Evolutionary conservation across 1,140 invertebrate species (phyloP).

Genomic region (Oncopodura yosiiana): DNA sequence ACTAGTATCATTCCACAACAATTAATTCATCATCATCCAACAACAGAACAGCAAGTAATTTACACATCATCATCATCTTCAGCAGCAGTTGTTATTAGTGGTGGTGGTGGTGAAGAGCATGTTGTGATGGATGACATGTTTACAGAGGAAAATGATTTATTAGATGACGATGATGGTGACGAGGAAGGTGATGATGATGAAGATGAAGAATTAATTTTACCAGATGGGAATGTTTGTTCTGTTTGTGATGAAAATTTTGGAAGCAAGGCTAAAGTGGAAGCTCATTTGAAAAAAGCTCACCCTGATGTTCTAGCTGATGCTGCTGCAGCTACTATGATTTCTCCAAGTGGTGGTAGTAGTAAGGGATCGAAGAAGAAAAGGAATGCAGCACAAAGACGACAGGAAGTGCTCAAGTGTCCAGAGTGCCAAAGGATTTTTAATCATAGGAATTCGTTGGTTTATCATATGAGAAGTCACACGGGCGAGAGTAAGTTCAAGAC

Average conservation of each 20-base stretch:
- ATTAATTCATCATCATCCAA: too few relatives aligned
- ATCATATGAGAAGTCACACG: constrained; percentile 69
- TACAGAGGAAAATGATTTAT: constrained; percentile 65
- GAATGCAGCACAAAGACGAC: constrained; percentile 32
- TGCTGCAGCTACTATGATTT: constrained; percentile 4
- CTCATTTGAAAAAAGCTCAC: constrained; percentile 37
- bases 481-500: constrained; percentile 49
- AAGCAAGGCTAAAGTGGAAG: constrained; percentile 34
- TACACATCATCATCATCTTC: too few relatives aligned
- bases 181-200: constrained; percentile 34
- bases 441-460: constrained; percentile 70
- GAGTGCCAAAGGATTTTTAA: constrained; percentile 64
- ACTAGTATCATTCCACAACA: too few relatives aligned
- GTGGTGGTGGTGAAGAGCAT: constrained; percentile 46
- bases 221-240: constrained; percentile 35
- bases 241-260: constrained; percentile 38
- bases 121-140: constrained; percentile 73
- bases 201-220: constrained; percentile 36
- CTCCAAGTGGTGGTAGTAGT: constrained; percentile 9
- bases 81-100: not conserved
- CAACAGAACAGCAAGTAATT: too few relatives aligned
- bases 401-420: constrained; percentile 48
- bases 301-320: constrained; percentile 23
- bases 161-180: constrained; percentile 44
- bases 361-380: constrained; percentile 14